These are phyloP conservation scores for Eilema caniola DNA, from an alignment of 2,888 invertebrate genomes.

Conservation along the genomic window DNA sequence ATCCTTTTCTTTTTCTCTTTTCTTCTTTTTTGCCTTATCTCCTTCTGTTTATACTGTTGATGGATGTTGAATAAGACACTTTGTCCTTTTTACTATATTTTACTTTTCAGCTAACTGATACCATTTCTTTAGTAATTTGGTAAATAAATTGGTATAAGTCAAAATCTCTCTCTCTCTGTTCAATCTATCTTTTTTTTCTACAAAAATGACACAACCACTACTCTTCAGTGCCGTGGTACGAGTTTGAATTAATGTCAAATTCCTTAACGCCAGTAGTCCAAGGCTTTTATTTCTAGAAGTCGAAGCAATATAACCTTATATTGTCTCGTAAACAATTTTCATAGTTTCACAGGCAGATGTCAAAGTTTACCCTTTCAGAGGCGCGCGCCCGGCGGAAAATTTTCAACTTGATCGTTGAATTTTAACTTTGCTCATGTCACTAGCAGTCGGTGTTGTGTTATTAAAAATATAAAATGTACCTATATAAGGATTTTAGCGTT, in stretches of 20 bases:
- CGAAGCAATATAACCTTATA: constrained; percentile 33
- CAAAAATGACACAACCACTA: background rate
- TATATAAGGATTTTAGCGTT: background rate
- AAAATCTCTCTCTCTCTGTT: too few relatives aligned
- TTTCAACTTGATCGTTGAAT: constrained; percentile 54
- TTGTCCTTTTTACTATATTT: too few relatives aligned
- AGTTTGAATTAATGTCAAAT: background rate
- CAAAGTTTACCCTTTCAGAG: constrained; percentile 50
- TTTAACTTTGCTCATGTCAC: constrained; percentile 44
- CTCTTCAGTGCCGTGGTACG: background rate
- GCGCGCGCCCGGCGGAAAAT: constrained; percentile 36
- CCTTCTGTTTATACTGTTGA: too few relatives aligned
- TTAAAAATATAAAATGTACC: constrained; percentile 34
- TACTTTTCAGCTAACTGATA: too few relatives aligned
- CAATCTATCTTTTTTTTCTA: too few relatives aligned
- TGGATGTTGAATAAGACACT: too few relatives aligned
- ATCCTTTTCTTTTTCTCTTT: too few relatives aligned
- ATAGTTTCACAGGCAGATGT: constrained; percentile 58
- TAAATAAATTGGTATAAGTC: too few relatives aligned
- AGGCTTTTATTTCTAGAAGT: background rate
- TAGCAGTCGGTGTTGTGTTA: constrained; percentile 25
- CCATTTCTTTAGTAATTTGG: too few relatives aligned
- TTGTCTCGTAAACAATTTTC: constrained; percentile 55
- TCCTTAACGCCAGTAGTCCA: too few relatives aligned
- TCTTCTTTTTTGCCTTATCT: too few relatives aligned